These are phyloP conservation scores for Allobates femoralis DNA, from an alignment of 2,797 vertebrate species.

Conservation along the genomic window DNA sequence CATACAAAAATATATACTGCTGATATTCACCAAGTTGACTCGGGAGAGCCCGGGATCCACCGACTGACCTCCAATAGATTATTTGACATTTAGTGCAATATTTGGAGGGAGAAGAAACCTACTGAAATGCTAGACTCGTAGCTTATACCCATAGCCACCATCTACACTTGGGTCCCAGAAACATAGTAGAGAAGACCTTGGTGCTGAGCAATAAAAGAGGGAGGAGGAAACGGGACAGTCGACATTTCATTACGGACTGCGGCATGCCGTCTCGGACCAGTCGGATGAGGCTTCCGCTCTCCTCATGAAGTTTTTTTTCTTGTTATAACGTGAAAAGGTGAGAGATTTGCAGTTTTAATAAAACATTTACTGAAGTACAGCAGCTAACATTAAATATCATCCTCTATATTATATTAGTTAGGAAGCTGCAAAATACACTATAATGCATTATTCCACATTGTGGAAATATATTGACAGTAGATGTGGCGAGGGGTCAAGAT, in stretches of 20 bases:
- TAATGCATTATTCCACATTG: slow-evolving; percentile 56
- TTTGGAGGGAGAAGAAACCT: neutral
- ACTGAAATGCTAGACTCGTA: neutral
- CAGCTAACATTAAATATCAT: slow-evolving; percentile 36
- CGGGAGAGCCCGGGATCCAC: neutral
- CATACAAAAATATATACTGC: slow-evolving; percentile 59
- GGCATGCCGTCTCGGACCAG: neutral
- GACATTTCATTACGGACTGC: no score
- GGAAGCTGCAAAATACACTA: slow-evolving; percentile 42
- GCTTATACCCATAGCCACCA: neutral
- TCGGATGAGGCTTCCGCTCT: neutral
- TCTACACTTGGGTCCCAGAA: neutral
- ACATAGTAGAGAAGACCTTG: neutral
- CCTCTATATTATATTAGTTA: slow-evolving; percentile 18
- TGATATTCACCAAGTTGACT: slow-evolving; percentile 26
- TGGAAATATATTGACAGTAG: slow-evolving; percentile 52
- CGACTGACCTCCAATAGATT: neutral
- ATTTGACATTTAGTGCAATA: neutral
- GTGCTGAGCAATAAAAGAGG: neutral
- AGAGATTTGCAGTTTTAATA: neutral
- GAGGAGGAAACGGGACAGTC: no score
- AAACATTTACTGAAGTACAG: neutral
- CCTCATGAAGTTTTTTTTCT: neutral
- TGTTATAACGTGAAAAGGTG: neutral
- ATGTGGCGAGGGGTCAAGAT: slow-evolving; percentile 11